phyloP scores from a whole-genome alignment of 2,113 vertebrate genomes.

The Ranitomeya imitator region DNA sequence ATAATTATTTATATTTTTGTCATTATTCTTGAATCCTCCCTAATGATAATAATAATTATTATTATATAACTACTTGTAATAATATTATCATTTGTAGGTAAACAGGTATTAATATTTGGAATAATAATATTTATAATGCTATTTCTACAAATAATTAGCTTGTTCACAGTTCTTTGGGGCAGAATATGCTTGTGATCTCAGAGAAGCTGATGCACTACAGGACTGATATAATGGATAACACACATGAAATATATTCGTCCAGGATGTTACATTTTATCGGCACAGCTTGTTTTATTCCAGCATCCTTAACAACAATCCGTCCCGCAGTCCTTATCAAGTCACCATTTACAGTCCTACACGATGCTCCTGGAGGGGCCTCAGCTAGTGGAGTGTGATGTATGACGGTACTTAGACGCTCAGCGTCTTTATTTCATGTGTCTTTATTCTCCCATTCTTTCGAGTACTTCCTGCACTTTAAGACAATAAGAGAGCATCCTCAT shows the following conservation, averaged over 20 bases:
- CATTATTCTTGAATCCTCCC: no score
- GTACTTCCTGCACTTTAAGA: conserved; percentile 21
- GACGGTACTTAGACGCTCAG: conserved; percentile 25
- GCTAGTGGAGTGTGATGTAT: conserved; percentile 8
- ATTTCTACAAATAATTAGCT: no score
- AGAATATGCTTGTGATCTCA: neutral
- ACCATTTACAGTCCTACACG: neutral
- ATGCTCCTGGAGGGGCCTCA: neutral
- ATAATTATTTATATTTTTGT: no score
- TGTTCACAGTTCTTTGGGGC: neutral
- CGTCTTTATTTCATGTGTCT: neutral
- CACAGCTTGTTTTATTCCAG: conserved; percentile 28
- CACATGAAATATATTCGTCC: neutral
- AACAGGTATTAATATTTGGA: no score
- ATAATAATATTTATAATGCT: no score
- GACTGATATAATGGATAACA: neutral
- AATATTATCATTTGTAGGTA: no score
- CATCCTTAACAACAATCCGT: neutral
- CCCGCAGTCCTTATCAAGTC: conserved; percentile 13
- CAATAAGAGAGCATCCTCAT: conserved; percentile 15
- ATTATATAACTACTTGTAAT: no score
- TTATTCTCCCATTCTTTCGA: conserved; percentile 15
- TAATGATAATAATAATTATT: no score
- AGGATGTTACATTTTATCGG: neutral
- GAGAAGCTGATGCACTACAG: neutral